Evolutionary conservation across 2,113 vertebrate genomes (phyloP), one percentile per base, ranked within the genome.

Genomic region (Antidorcas marsupialis): DNA sequence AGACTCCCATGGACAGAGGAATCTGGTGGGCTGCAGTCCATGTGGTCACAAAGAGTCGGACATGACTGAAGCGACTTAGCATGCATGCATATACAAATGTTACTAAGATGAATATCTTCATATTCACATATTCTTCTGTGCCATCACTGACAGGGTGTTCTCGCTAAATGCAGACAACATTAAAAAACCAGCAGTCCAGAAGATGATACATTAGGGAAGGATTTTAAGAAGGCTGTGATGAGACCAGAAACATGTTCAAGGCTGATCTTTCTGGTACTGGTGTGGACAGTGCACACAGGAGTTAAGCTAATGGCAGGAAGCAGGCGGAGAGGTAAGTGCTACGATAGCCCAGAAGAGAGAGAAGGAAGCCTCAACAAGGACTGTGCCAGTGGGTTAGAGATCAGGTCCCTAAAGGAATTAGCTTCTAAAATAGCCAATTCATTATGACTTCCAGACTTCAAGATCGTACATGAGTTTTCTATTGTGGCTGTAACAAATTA

Each of bases 1-100:
- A 76, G 71, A 76, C 11, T 76, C 39, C 71, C 39, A 76, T 43
- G 23, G 39, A 43, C 71, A 76, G 71, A 27, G 71, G 71, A 76
- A 43, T 39, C 71, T 43, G 12, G 39, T n/a, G 36, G 23, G 39
- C 71, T 76, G 27, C 23, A 76, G 39, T 27, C 39, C 23, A 43
- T 4, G 39, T 0, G 1, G 6, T 27, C 0, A 2, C 39, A 43
- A 76, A 76, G 36, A 76, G 71, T 76, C 6, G 0, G 71, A 76
- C 39, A 76, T 2, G 36, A 43, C 23, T 43, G 21, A 43, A 76
- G 71, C 12, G 3, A 43, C 39, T 76, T 76, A 76, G 6, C 6
- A 43, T 0, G 1, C 23, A 1, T 14, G 23, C 53, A 17, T 27
- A 71, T 82, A 4, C 14, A 55, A 94, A 83, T 64, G 45, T 83